Conservation (phyloP, 2,797 vertebrate genomes). For the Lagodon rhomboides region DNA sequence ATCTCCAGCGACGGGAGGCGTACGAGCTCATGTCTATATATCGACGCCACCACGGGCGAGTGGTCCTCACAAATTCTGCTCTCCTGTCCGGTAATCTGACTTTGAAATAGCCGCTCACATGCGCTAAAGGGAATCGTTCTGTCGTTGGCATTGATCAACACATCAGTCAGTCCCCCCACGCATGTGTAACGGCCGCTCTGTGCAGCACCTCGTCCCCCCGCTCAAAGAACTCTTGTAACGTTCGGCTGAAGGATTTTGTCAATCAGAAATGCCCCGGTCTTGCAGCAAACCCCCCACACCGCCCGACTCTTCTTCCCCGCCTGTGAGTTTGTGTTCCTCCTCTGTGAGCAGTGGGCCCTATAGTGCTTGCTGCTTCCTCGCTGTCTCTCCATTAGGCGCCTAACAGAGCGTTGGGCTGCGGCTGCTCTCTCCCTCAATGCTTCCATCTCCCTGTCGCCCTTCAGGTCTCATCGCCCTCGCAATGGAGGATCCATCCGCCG, state of each 20-base stretch:
- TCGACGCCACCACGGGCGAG: neutral
- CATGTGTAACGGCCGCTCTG: neutral
- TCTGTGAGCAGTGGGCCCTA: conserved; percentile 77
- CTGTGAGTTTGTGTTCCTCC: conserved; percentile 69
- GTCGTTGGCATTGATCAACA: conserved; percentile 26
- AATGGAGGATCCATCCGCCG: conserved; percentile 83
- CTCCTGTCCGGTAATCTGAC: neutral
- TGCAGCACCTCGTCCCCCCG: conserved; percentile 4
- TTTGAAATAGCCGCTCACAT: conserved; percentile 1
- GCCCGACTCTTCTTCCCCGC: conserved; percentile 52
- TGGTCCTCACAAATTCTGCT: conserved; percentile 2
- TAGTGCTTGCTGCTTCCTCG: conserved; percentile 76
- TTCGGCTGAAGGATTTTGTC: conserved; percentile 30
- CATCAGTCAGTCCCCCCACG: conserved; percentile 7
- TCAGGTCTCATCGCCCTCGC: conserved; percentile 85
- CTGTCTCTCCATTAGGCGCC: conserved; percentile 84
- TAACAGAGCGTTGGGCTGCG: conserved; percentile 84
- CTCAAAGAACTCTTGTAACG: conserved; percentile 31
- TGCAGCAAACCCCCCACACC: conserved; percentile 49
- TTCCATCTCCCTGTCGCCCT: conserved; percentile 83
- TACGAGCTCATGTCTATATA: conserved; percentile 6
- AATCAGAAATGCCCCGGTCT: conserved; percentile 47
- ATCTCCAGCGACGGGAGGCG: neutral
- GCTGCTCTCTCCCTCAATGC: conserved; percentile 82
- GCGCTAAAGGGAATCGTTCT: neutral